Base-by-base conservation (phyloP, 92 coral and sea anemone genomes). In the Actinernus sp. region DNA sequence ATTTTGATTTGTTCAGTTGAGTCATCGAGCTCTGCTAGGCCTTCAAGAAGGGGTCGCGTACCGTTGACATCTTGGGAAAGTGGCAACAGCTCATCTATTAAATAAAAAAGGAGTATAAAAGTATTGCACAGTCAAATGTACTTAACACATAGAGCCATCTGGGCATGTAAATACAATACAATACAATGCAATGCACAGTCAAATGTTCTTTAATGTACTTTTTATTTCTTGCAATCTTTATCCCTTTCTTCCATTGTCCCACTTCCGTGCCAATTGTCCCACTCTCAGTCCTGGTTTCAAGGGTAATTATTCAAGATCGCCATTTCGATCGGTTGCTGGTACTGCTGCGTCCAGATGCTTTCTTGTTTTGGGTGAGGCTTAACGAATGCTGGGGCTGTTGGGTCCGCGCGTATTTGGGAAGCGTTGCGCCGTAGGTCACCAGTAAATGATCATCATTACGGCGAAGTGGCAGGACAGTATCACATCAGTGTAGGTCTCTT, bases 401-500 rank as follows among this genome's bases (percentile, higher is more conserved):
- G 73, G 13, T 49, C 46, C 39, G 10, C 17, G 3, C 55, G 12
- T 21, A 45, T 63, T 19, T 63, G 38, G 18, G 73, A 65, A 1
- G 21, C 29, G 13, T 65, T 50, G 2, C 36, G 3, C 22, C 31
- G 25, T 7, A 65, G 21, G 1, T 65, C 59, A 9, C 49, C 73
- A 13, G 40, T 64, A 81, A 36, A 71, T 62, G 13, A 64, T 81
- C 63, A 72, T 48, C 53, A 81, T 55, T 10, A 72, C 76, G 1
- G 88, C 63, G 33, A 52, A 73, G 45, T 81, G 88, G 48, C 81
- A 72, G 6, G 81, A 81, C 5, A 81, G 38, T 9, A 81, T 40
- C 17, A 61, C 41, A 34, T 71, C 81, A 4, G 7, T 26, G 45
- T 28, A 70, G 3, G 66, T 55, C 31, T 65, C 60, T 28, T 59